These are phyloP conservation scores for Macrosteles quadrilineatus DNA, from an alignment of 1,140 invertebrate genomes.

Conservation along the genomic window DNA sequence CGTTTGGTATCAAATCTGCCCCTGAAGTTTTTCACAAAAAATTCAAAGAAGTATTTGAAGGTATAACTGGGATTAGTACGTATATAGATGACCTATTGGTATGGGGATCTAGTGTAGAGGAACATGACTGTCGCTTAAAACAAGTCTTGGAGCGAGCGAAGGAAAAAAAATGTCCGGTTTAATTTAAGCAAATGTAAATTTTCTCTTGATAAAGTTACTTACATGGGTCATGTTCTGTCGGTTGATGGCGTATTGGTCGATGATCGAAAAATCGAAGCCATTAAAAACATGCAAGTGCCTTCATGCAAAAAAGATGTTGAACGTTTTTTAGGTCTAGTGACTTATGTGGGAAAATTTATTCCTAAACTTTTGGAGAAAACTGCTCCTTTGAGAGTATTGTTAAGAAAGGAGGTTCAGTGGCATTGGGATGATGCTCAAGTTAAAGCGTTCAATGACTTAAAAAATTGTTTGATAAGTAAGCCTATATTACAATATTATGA, in stretches of 20 bases:
- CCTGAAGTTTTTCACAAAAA: conserved; percentile 1
- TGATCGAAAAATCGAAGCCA: neutral
- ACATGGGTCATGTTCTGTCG: neutral
- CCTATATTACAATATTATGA: neutral
- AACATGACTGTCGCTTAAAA: neutral
- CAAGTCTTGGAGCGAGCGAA: neutral
- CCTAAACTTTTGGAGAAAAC: neutral
- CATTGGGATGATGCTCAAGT: neutral
- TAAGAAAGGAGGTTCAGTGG: neutral
- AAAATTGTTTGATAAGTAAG: neutral
- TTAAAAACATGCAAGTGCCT: neutral
- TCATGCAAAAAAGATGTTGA: neutral
- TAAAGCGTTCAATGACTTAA: neutral
- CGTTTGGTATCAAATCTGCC: neutral
- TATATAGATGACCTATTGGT: neutral
- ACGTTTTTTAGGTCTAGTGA: neutral
- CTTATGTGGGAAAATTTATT: neutral
- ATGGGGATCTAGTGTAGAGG: neutral
- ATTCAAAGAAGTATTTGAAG: neutral
- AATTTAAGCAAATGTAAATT: neutral
- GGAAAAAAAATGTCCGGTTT: neutral
- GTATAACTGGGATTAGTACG: neutral
- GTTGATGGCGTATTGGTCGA: neutral
- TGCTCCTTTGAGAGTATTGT: neutral
- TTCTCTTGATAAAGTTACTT: neutral